Evolutionary conservation across 2,113 vertebrate species (phyloP).

Genomic region (Pseudorhombus dupliciocellatus): DNA sequence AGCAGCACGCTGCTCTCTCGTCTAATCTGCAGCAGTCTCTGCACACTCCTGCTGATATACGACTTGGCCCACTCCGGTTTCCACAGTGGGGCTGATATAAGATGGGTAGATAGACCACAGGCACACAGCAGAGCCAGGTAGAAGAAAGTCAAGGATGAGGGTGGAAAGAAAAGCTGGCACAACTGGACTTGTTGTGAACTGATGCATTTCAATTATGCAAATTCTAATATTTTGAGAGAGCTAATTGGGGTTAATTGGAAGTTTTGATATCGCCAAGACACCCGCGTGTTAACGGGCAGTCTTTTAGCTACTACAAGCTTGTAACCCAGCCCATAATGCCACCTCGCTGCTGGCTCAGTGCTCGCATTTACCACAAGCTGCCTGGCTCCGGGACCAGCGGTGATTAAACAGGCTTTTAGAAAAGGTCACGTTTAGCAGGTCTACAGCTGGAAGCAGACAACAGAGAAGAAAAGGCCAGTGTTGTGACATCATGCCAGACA

Average conservation of each 20-base stretch:
- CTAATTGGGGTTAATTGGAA: too few species aligned
- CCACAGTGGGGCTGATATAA: background rate
- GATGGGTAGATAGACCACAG: slow-evolving; percentile 3
- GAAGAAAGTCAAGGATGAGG: background rate
- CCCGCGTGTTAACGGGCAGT: slow-evolving; percentile 20
- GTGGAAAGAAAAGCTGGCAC: background rate
- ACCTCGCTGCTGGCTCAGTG: slow-evolving; percentile 24
- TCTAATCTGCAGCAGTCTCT: slow-evolving; percentile 47
- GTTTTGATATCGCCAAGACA: background rate
- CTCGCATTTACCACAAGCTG: slow-evolving; percentile 28
- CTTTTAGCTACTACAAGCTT: slow-evolving; percentile 28
- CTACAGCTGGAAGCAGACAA: background rate
- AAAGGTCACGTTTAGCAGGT: slow-evolving; percentile 47
- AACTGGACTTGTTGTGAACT: background rate
- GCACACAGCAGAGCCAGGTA: background rate
- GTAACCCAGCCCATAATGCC: slow-evolving; percentile 26
- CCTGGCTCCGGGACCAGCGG: slow-evolving; percentile 33
- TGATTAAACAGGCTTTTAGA: slow-evolving; percentile 47
- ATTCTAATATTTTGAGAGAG: background rate
- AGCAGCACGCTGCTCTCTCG: slow-evolving; percentile 52
- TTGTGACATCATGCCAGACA: slow-evolving; percentile 15
- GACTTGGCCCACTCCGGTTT: slow-evolving; percentile 32
- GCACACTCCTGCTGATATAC: slow-evolving; percentile 58
- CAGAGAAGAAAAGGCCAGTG: slow-evolving; percentile 25
- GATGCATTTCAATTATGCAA: background rate